Conservation (phyloP, 2,113 vertebrate species). For the Campylomormyrus numenius region DNA sequence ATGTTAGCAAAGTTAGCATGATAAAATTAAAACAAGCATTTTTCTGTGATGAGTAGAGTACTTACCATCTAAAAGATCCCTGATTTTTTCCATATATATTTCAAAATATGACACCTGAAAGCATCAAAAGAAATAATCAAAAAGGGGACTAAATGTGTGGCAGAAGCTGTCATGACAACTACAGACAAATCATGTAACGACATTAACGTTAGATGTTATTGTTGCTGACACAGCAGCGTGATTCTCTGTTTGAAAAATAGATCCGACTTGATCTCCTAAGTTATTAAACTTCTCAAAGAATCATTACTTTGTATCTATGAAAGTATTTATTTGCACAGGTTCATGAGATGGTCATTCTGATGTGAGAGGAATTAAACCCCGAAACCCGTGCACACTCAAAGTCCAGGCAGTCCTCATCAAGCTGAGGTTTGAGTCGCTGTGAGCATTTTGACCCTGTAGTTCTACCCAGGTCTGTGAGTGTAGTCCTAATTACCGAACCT, state of each 20-base stretch:
- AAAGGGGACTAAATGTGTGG: background rate
- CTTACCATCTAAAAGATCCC: slow-evolving; percentile 83
- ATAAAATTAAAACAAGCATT: background rate
- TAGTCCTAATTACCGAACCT: slow-evolving; percentile 54
- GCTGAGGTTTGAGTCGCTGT: background rate
- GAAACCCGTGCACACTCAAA: background rate
- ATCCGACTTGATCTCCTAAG: background rate
- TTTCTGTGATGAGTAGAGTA: background rate
- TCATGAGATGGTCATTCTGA: background rate
- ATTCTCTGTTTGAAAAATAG: background rate
- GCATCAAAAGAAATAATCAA: background rate
- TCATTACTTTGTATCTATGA: background rate
- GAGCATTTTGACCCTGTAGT: background rate
- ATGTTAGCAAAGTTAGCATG: background rate
- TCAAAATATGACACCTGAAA: slow-evolving; percentile 86
- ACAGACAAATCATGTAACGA: background rate
- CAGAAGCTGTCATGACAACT: background rate
- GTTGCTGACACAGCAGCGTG: background rate
- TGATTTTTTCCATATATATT: slow-evolving; percentile 90
- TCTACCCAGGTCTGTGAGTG: background rate
- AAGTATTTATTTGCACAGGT: background rate
- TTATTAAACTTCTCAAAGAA: background rate
- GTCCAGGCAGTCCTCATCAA: background rate
- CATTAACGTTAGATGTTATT: background rate
- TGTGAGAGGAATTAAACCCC: background rate